phyloP scores from a whole-genome alignment of 2,113 vertebrate genomes.

The Chiloscyllium plagiosum region DNA sequence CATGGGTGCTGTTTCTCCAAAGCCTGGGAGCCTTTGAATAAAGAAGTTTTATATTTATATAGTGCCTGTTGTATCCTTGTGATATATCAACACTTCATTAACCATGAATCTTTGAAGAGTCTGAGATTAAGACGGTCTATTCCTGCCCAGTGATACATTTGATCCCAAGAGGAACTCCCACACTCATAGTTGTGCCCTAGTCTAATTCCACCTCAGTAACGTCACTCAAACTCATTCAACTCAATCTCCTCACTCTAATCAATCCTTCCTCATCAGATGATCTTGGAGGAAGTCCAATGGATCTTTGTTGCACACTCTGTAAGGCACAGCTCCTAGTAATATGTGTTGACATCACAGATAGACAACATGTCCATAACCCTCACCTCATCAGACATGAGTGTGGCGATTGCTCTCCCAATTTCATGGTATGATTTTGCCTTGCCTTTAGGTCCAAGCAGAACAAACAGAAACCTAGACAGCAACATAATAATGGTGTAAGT shows the following conservation, averaged over 20 bases:
- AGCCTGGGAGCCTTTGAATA: neutral
- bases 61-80: neutral
- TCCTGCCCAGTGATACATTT: too few relatives aligned
- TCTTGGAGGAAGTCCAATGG: neutral
- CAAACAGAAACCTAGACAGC: conserved; percentile 81
- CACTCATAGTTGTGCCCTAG: too few relatives aligned
- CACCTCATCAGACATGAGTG: conserved; percentile 96
- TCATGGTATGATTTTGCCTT: conserved; percentile 97
- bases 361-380: conserved; percentile 24
- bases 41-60: neutral
- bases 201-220: too few relatives aligned
- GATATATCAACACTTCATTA: too few relatives aligned
- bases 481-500: neutral
- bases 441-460: conserved; percentile 93
- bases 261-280: too few relatives aligned
- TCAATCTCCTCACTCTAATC: too few relatives aligned
- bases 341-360: neutral
- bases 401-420: conserved; percentile 92
- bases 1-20: neutral
- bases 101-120: too few relatives aligned
- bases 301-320: neutral
- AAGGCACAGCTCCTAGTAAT: neutral
- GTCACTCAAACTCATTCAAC: too few relatives aligned
- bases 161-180: too few relatives aligned
- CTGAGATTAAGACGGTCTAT: too few relatives aligned